These are phyloP conservation scores for Tadarida brasiliensis DNA, from an alignment of 2,797 vertebrate species.

Conservation along the genomic window DNA sequence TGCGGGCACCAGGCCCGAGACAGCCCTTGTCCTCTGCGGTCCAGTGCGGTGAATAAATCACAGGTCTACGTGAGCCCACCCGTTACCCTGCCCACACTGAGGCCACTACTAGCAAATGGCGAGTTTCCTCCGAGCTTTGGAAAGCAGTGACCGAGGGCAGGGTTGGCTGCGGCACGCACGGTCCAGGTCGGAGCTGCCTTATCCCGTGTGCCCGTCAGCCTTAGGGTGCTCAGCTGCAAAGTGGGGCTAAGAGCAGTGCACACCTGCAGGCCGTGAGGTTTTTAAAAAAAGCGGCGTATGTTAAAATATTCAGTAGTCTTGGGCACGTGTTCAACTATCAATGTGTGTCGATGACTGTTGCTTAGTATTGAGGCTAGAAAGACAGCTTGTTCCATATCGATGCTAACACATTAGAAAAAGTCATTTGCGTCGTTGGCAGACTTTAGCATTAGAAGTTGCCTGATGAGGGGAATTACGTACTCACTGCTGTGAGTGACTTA, in stretches of 20 bases:
- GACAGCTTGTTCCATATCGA: background rate
- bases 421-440: background rate
- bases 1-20: no score
- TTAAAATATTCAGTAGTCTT: background rate
- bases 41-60: background rate
- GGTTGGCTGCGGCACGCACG: background rate
- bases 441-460: background rate
- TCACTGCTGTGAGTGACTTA: background rate
- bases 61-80: background rate
- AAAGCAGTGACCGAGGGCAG: background rate
- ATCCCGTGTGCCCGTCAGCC: accelerated
- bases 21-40: background rate
- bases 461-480: background rate
- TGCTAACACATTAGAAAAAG: background rate
- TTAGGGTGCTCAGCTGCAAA: background rate
- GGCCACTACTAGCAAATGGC: background rate
- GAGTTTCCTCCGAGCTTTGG: background rate
- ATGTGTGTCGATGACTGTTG: background rate
- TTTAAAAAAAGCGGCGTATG: background rate
- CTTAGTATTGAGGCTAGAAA: background rate
- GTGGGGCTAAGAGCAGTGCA: no score
- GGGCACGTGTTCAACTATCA: background rate
- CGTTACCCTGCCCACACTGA: background rate
- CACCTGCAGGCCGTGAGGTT: no score
- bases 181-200: background rate